Base-by-base conservation (phyloP, 2,113 vertebrate genomes). In the Engraulis encrasicolus region DNA sequence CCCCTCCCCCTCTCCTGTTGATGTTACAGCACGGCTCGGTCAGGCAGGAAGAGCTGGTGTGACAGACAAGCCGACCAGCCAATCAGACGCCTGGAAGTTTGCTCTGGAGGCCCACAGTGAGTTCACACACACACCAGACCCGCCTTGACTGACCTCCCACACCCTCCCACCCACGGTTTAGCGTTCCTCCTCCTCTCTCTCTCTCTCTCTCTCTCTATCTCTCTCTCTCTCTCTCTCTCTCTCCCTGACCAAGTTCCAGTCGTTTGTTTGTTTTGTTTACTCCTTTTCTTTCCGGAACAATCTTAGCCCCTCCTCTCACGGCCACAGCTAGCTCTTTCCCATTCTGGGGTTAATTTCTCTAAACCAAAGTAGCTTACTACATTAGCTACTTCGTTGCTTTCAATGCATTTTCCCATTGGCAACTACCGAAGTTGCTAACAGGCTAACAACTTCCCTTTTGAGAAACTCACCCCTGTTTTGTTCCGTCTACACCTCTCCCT, bases 41-140 rank as follows among this genome's bases (percentile, higher is more conserved):
- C 50, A 80, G 91, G 86, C 80, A 94, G 95, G 95, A 96, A 95
- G n/a, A n/a, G n/a, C 91, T 95, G 81, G 50, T 50, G 79, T 90
- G 91, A 95, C 31, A 90, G 93, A 90, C 92, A 86, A 78, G 0
- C n/a, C 50, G 71, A 36, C 52, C 15, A 79, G 85, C 95, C 94
- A 95, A 95, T 92, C 9, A 50, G 6, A 1, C 45, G 45, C 19
- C 23, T 18, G 78, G 50, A 74, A 74, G 27, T 31, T 34, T 17
- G 66, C 11, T 34, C 66, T 34, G 66, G 27, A 34, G 50, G 50
- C 52, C 23, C 19, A 23, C 74, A 74, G 27, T 54, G 54, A 78
- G 81, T 19, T 45, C 20, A 78, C 27, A 85, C 86, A 84, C 85
- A 74, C 66, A 74, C 49, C 84, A 38, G 61, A 40, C 9, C 89